Evolutionary conservation across 2,888 invertebrate genomes (phyloP).

Genomic region (Heliconius cydno): DNA sequence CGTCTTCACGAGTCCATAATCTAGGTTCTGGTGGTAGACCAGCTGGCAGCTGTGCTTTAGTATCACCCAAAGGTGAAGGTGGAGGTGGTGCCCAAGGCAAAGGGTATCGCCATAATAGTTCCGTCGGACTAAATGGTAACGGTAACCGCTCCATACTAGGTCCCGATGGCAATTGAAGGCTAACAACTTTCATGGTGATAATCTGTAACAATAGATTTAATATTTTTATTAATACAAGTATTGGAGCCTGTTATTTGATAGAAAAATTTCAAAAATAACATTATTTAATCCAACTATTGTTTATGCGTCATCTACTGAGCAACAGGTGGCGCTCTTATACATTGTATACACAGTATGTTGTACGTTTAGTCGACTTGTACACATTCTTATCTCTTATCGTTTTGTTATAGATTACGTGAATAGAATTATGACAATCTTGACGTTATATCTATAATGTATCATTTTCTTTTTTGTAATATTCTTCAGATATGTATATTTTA

Average conservation of each 20-base stretch:
- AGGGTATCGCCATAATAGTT: constrained; percentile 94
- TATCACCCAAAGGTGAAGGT: constrained; percentile 89
- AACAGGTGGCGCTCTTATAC: constrained; percentile 52
- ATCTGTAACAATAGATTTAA: constrained; percentile 62
- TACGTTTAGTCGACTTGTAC: constrained; percentile 16
- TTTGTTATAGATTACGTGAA: constrained; percentile 37
- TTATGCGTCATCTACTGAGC: constrained; percentile 44
- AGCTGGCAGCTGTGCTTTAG: constrained; percentile 93
- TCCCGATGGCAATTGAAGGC: constrained; percentile 88
- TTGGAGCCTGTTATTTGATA: too few relatives aligned
- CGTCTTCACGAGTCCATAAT: constrained; percentile 95
- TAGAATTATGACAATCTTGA: constrained; percentile 34
- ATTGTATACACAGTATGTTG: constrained; percentile 8
- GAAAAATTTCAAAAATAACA: background rate
- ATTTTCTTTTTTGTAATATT: background rate
- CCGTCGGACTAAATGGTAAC: constrained; percentile 91
- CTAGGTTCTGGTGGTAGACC: constrained; percentile 94
- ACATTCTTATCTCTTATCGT: constrained; percentile 36
- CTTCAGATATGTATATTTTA: background rate
- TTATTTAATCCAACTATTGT: background rate
- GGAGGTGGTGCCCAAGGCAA: constrained; percentile 88
- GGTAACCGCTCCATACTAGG: constrained; percentile 90
- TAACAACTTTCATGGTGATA: constrained; percentile 86
- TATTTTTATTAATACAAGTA: background rate
- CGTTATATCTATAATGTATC: constrained; percentile 6